These are phyloP conservation scores for Leptoteleia sp. DNA, from an alignment of 1,140 invertebrate species.

Conservation along the genomic window DNA sequence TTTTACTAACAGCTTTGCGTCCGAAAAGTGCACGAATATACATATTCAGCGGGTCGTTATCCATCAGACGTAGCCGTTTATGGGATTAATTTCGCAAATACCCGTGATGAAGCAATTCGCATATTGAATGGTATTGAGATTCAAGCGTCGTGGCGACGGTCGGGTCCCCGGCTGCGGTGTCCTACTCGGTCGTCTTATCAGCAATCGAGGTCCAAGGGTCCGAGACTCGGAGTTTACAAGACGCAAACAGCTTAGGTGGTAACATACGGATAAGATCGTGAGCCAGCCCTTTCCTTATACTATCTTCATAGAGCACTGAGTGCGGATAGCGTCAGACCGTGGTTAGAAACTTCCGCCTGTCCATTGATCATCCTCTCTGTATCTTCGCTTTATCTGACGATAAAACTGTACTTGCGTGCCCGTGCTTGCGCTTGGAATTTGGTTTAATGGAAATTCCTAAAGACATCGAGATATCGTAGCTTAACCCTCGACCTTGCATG, in stretches of 20 bases:
- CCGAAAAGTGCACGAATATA: background rate
- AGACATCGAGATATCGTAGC: constrained; percentile 70
- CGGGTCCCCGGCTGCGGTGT: constrained; percentile 57
- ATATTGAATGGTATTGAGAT: constrained; percentile 72
- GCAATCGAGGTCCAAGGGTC: constrained; percentile 68
- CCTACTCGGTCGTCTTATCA: constrained; percentile 71
- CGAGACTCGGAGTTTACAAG: constrained; percentile 76
- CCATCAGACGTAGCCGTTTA: constrained; percentile 27
- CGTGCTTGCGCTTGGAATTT: constrained; percentile 70
- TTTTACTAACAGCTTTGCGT: background rate
- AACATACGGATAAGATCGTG: constrained; percentile 76
- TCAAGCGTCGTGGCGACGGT: constrained; percentile 43
- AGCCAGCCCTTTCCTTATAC: constrained; percentile 56
- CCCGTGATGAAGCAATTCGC: constrained; percentile 72
- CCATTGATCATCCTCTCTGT: constrained; percentile 70
- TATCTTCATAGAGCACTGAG: constrained; percentile 59
- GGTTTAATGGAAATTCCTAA: constrained; percentile 72
- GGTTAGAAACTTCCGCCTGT: constrained; percentile 64
- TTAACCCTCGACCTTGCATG: constrained; percentile 69
- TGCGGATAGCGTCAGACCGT: constrained; percentile 65
- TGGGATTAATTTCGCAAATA: constrained; percentile 58
- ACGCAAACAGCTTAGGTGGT: constrained; percentile 79
- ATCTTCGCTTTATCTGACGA: constrained; percentile 69
- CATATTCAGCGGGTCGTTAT: constrained; percentile 5
- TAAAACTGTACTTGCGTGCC: constrained; percentile 69